Base-by-base conservation (phyloP, 2,888 invertebrate species). In the Mythimna vitellina region DNA sequence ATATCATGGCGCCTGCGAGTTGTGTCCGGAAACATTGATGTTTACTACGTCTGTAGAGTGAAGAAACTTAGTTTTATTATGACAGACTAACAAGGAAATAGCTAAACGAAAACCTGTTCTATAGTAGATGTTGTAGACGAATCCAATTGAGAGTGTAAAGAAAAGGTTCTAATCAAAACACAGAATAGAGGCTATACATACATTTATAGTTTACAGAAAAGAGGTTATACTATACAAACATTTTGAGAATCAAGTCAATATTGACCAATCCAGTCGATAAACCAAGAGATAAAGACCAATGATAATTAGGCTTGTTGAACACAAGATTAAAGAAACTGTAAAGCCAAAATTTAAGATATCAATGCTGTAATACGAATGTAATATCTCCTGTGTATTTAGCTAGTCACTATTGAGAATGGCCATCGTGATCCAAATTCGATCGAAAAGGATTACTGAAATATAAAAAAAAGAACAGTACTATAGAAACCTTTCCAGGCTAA, bases 1-100 rank as follows among this genome's bases (percentile, higher is more conserved):
- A 77, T 77, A 32, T 49, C 62, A 38, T 67, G 73, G 69, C 60
- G 75, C 58, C 70, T 70, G 57, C 53, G 61, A 54, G n/a, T 25
- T 54, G 53, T 38, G 35, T 61, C 73, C 64, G 73, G 68, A 68
- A 60, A 73, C 22, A 20, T 64, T 29, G 57, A 57, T 75, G 57
- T 74, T 63, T 66, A 69, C 51, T 46, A 65, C 58, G 32, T 49
- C 32, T 74, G 38, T 38, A 29, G 20, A 14, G 38, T 51, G 38
- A 76, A 20, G 12, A 53, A 63, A 63, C 57, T 38, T 29, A 17
- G 70, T 76, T 60, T 64, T 49, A 76, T 58, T 76, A 22, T 58
- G 76, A 51, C 38, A n/a, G 20, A 35, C 42, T 60, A 53, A 75
- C 22, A 57, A 57, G 51, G 32, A 69, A 57, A 70, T 53, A 32